phyloP scores from a whole-genome alignment of 2,113 vertebrate genomes.

The Nipponia nippon region DNA sequence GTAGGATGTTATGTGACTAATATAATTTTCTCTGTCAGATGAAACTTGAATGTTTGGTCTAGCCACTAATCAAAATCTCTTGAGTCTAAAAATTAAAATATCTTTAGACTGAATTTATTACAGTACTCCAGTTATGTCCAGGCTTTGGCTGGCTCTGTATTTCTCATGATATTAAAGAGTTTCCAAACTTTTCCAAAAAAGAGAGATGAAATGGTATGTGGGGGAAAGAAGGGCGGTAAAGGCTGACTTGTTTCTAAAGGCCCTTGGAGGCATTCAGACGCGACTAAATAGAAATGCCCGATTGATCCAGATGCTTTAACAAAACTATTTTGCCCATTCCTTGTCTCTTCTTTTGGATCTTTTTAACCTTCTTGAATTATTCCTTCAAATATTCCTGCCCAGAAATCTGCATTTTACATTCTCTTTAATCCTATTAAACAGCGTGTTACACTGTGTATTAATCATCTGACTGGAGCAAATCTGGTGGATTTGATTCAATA shows the following conservation, averaged over 20 bases:
- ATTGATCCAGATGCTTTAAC: not conserved
- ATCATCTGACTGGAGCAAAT: conserved; percentile 65
- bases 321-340: not conserved
- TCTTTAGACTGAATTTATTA: not conserved
- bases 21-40: not conserved
- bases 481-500: conserved; percentile 49
- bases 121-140: not conserved
- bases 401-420: conserved; percentile 37
- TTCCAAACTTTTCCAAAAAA: not conserved
- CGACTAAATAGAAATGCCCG: not conserved
- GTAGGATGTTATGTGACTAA: not conserved
- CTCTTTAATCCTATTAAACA: conserved; percentile 47
- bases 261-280: not conserved
- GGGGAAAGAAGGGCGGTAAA: not conserved
- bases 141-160: not conserved
- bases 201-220: not conserved
- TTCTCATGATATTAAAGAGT: not conserved
- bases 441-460: conserved; percentile 23
- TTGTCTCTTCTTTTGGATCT: not conserved
- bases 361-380: not conserved
- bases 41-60: not conserved
- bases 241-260: not conserved
- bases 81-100: not conserved
- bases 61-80: not conserved
- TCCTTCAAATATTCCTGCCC: not conserved